Evolutionary conservation across 2,888 invertebrate genomes (phyloP), one percentile per base, ranked within the genome.

Genomic region (Agrotis clavis): DNA sequence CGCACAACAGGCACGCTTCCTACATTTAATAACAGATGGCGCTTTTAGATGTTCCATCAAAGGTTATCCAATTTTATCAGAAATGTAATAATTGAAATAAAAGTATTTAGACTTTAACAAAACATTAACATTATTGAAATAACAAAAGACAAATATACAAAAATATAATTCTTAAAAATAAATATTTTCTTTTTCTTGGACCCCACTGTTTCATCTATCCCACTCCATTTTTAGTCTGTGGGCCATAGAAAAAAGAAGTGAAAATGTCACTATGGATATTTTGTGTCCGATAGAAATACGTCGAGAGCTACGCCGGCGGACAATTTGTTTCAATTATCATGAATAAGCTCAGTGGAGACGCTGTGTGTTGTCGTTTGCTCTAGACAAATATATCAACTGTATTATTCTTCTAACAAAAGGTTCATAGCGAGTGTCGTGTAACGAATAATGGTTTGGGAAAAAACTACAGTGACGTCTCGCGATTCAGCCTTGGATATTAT

Each of bases 401-500:
- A 89, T 85, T 87, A 86, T 89, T 87, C 86, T 82, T 87, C 85
- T 82, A 85, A 83, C 88, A 86, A 86, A 88, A 87, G 86, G 85
- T 88, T 89, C 86, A 81, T 85, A 89, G 81, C 87, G 83, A 88
- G 93, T 93, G 91, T 85, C 89, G 93, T 92, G 89, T 89, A 90
- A 87, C 92, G 89, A 94, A 96, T 96, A 95, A 96, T 96, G 96
- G 90, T 94, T 94, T 92, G 92, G 91, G 92, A 92, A 94, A 94
- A 93, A 94, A 93, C 93, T 89, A 92, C 92, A 92, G 95, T 96
- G 96, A 96, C 96, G 95, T 95, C 95, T 94, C 91, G 92, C 90
- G 90, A 92, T 93, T 92, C 95, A 96, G 94, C 96, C 96, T 96
- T 96, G 96, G 94, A 93, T 95, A 94, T 87, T 94, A 94, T 96